These are phyloP conservation scores for Fragum sueziense DNA, from an alignment of 2,888 invertebrate genomes.

Conservation along the genomic window DNA sequence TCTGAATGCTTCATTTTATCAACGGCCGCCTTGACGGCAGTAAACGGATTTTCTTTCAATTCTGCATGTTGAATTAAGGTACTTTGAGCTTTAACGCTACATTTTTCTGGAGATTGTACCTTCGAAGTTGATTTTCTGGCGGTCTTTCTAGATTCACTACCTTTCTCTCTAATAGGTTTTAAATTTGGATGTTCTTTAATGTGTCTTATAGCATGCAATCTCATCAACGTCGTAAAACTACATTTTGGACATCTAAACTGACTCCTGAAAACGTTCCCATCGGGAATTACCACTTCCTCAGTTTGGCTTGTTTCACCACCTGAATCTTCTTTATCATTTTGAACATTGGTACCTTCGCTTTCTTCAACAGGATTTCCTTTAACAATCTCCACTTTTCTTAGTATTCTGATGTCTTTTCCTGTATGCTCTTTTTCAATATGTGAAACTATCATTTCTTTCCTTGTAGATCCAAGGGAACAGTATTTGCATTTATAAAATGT, in stretches of 20 bases:
- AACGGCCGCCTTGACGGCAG: constrained; percentile 49
- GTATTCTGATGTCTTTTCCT: constrained; percentile 51
- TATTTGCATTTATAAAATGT: constrained; percentile 63
- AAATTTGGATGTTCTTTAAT: constrained; percentile 63
- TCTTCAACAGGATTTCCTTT: neutral
- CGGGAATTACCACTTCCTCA: constrained; percentile 59
- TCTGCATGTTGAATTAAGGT: constrained; percentile 35
- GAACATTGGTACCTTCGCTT: neutral
- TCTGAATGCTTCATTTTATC: neutral
- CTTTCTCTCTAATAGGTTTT: constrained; percentile 45
- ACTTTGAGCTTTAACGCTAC: neutral
- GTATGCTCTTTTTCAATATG: constrained; percentile 60
- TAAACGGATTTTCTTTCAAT: constrained; percentile 48
- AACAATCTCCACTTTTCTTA: constrained; percentile 55
- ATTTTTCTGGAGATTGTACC: neutral
- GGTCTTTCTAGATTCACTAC: constrained; percentile 28
- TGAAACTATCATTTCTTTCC: constrained; percentile 57
- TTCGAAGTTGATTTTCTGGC: constrained; percentile 51
- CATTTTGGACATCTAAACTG: constrained; percentile 69
- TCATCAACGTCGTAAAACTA: constrained; percentile 58
- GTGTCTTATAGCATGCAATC: constrained; percentile 62
- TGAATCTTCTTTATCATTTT: neutral
- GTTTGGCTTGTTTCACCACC: neutral
- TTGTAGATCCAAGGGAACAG: constrained; percentile 63
- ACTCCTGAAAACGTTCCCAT: constrained; percentile 66